A percentile compares a stretch with the other conserved stretches of the same genome.
These are phyloP conservation scores for Eupithecia subumbrata DNA, from an alignment of 2,888 invertebrate species.

Conservation along the genomic window DNA sequence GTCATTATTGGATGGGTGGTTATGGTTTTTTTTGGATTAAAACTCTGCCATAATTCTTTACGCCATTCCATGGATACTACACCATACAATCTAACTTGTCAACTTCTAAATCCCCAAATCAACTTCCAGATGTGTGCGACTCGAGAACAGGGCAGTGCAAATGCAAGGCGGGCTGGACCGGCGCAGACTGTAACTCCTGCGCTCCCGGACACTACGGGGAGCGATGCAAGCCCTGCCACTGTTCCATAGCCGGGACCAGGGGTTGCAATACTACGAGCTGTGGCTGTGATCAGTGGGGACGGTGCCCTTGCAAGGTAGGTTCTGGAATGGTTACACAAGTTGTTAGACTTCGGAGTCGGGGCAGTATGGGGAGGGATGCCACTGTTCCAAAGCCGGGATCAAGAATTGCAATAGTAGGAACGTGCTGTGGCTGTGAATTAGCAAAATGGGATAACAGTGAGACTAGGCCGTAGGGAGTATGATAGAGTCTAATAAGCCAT, in stretches of 20 bases:
- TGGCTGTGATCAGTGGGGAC: constrained; percentile 88
- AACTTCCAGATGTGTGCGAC: constrained; percentile 85
- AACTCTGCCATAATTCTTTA: neutral
- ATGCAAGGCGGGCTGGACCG: constrained; percentile 90
- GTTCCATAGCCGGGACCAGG: constrained; percentile 89
- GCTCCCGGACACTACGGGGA: constrained; percentile 94
- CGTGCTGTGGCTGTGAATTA: constrained; percentile 88
- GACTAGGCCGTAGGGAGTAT: neutral
- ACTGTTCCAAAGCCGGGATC: constrained; percentile 91
- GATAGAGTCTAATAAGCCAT: neutral
- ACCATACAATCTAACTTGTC: neutral
- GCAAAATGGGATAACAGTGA: neutral
- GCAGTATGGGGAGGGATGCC: constrained; percentile 94
- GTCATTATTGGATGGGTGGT: too few relatives aligned
- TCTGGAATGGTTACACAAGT: neutral
- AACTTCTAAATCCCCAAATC: neutral
- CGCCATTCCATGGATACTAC: neutral
- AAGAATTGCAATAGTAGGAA: constrained; percentile 79
- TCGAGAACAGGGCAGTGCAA: constrained; percentile 88
- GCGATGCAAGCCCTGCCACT: constrained; percentile 93
- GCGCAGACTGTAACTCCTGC: constrained; percentile 92
- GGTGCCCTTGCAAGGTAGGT: constrained; percentile 94
- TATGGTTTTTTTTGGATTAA: too few relatives aligned
- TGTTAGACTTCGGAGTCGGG: constrained; percentile 83
- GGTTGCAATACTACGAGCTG: constrained; percentile 85